Evolutionary conservation across 2,113 vertebrate species (phyloP), one percentile per base, ranked within the genome.

Genomic region (Uria aalge): DNA sequence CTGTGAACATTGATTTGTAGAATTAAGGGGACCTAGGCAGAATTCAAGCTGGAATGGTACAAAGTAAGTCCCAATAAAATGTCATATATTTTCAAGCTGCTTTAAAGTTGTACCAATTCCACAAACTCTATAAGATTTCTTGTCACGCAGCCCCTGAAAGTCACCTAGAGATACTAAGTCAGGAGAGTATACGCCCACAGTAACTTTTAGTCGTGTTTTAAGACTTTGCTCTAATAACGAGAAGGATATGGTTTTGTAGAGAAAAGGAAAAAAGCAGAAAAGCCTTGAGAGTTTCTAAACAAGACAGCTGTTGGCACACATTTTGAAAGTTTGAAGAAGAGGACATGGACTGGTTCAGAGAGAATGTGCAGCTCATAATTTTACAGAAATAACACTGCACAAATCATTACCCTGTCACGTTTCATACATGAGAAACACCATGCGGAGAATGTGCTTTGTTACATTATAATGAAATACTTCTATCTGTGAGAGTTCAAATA

Each of bases 331-430:
- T 38, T 86, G 57, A 90, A 80, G 53, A 82, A 75, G 50, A 88
- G 22, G 82, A 77, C 73, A 89, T 48, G 23, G 86, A 78, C 56
- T 53, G 21, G 30, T 81, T 95, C 77, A 84, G 48, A 23, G 60
- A 81, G 60, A 96, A 91, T 81, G 55, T 87, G 76, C 83, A 92
- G 88, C 48, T 94, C 79, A 62, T 87, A 92, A 84, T 94, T 94
- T 75, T 87, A 64, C 60, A 92, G 73, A 84, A 87, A 87, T 68
- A 95, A 27, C 92, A 96, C 36, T 60, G 66, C 45, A 78, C 47
- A 94, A 94, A 92, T 96, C 94, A 91, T 82, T 84, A 45, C 0
- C 0, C 72, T 96, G 82, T 84, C 90, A 72, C 52, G 4, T 89
- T 91, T 89, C 77, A 93, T 81, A 81, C 36, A 47, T 53, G 85